These are phyloP conservation scores for Drosophila saltans DNA, from an alignment of 1,140 invertebrate genomes.

Conservation along the genomic window DNA sequence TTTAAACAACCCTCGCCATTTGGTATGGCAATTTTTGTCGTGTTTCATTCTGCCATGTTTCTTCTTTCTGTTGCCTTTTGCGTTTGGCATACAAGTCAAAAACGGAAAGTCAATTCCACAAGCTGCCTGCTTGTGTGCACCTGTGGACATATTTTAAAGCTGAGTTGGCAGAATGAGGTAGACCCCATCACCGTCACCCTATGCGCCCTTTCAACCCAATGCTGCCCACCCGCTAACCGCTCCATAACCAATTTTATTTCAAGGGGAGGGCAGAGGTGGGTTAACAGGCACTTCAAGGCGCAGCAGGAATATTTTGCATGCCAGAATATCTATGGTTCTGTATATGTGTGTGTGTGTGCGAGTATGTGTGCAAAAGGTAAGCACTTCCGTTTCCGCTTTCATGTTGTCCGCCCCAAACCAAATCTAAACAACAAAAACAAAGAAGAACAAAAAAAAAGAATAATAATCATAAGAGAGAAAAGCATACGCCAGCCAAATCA, in stretches of 20 bases:
- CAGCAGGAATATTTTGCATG: conserved; percentile 53
- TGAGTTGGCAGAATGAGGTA: conserved; percentile 32
- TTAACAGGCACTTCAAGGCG: conserved; percentile 49
- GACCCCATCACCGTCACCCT: conserved; percentile 1
- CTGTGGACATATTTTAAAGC: conserved; percentile 77
- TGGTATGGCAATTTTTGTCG: conserved; percentile 11
- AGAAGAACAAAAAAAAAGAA: conserved; percentile 26
- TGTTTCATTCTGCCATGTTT: conserved; percentile 24
- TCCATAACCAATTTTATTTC: conserved; percentile 15
- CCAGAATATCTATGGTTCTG: conserved; percentile 24
- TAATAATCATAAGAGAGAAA: conserved; percentile 42
- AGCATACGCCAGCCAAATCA: conserved; percentile 42
- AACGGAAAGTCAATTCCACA: conserved; percentile 72
- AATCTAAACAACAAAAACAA: conserved; percentile 36
- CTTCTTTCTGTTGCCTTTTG: conserved; percentile 27
- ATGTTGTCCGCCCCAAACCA: conserved; percentile 49
- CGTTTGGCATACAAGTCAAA: conserved; percentile 70
- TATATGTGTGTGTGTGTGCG: conserved; percentile 26
- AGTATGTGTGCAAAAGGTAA: conserved; percentile 55
- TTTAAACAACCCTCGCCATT: not conserved
- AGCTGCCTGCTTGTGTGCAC: conserved; percentile 51
- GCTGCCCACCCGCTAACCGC: conserved; percentile 1
- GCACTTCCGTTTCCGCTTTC: conserved; percentile 77
- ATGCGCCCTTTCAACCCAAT: not conserved
- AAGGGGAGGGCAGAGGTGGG: not conserved